Percentiles rank a stretch among this genome's conserved stretches.
Conservation (phyloP, 2,113 vertebrate species). For the Eolophus roseicapilla region DNA sequence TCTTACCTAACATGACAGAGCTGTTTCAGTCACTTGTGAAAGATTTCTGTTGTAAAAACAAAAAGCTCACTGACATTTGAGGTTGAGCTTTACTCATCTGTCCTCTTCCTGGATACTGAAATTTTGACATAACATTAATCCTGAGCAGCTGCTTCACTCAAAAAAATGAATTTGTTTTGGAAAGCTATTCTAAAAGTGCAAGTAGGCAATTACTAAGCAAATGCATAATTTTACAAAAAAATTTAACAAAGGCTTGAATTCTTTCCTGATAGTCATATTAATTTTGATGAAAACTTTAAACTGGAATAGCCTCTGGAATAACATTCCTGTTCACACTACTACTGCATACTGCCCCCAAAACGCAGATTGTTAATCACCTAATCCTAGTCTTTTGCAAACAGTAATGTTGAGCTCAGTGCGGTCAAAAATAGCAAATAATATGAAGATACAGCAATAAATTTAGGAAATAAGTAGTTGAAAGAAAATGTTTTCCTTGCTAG, state of each 20-base stretch:
- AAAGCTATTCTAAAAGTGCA: conserved; percentile 15
- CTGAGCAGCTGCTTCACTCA: conserved; percentile 14
- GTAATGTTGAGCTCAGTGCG: neutral
- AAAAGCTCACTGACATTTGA: conserved; percentile 29
- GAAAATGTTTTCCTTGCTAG: neutral
- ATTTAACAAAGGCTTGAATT: neutral
- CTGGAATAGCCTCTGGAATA: neutral
- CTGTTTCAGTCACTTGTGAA: neutral
- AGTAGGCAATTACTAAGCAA: conserved; percentile 25
- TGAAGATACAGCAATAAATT: conserved; percentile 24
- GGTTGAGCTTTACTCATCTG: conserved; percentile 28
- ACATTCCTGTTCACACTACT: neutral
- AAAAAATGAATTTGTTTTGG: neutral
- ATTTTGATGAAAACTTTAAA: neutral
- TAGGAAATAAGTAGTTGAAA: neutral
- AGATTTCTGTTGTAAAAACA: neutral
- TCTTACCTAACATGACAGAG: neutral
- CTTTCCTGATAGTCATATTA: neutral
- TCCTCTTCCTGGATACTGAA: neutral
- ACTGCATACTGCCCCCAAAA: neutral
- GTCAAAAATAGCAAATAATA: neutral
- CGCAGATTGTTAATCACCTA: neutral
- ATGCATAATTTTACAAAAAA: neutral
- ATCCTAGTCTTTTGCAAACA: neutral
- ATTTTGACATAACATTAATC: neutral